Conservation (phyloP, 2,797 vertebrate genomes). For the Limosa lapponica region DNA sequence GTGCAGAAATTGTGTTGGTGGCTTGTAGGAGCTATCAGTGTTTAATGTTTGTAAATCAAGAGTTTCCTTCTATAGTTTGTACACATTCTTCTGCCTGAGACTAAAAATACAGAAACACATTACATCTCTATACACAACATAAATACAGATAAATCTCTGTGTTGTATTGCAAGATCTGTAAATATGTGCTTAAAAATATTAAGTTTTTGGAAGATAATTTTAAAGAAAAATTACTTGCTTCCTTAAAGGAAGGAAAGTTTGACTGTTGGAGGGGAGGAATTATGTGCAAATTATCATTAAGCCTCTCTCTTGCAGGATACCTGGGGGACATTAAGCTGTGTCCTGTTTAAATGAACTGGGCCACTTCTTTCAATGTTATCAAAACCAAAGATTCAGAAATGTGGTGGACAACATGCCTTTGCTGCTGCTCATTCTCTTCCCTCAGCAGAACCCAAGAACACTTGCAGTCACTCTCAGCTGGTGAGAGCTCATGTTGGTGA, state of each 20-base stretch:
- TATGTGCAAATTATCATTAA: not conserved
- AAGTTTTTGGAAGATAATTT: not conserved
- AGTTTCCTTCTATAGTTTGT: not conserved
- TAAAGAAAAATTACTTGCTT: not conserved
- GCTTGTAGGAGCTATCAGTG: not conserved
- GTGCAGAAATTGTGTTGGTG: not conserved
- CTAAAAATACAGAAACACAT: not conserved
- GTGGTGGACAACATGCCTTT: not conserved
- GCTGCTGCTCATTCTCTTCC: not conserved
- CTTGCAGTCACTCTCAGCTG: not conserved
- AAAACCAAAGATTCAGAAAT: not conserved
- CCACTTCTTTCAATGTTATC: not conserved
- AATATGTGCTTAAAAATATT: not conserved
- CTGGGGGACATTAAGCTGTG: not conserved
- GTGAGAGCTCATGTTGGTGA: not conserved
- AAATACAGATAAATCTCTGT: not conserved
- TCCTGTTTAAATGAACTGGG: not conserved
- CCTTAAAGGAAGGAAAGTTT: not conserved
- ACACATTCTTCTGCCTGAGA: not conserved
- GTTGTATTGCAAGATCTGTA: not conserved
- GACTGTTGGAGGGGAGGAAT: not conserved
- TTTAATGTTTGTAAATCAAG: not conserved
- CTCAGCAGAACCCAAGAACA: not conserved
- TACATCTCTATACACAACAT: not conserved
- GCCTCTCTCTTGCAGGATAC: not conserved